These are phyloP conservation scores for Lathronympha strigana DNA, from an alignment of 2,888 invertebrate species.

Conservation along the genomic window DNA sequence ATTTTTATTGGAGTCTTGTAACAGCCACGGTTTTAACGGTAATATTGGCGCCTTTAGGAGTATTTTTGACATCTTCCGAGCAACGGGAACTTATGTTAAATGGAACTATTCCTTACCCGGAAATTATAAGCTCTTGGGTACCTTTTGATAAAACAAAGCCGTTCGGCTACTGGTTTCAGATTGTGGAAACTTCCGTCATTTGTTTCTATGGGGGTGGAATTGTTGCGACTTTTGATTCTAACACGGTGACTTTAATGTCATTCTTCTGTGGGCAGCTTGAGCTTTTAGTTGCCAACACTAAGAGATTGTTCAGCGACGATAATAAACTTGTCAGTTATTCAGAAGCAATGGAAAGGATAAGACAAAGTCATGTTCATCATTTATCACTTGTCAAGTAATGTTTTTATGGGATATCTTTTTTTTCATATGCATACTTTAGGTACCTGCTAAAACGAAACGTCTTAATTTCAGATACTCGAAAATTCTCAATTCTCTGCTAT, in stretches of 20 bases:
- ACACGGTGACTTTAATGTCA: constrained; percentile 69
- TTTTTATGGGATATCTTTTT: too few species aligned
- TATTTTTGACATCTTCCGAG: constrained; percentile 55
- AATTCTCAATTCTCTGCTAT: constrained; percentile 66
- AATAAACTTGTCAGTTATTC: constrained; percentile 47
- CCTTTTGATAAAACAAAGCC: constrained; percentile 67
- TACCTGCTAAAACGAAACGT: not conserved
- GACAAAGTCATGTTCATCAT: constrained; percentile 65
- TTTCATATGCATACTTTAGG: not conserved
- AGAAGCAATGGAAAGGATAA: constrained; percentile 57
- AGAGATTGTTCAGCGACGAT: constrained; percentile 58
- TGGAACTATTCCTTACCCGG: constrained; percentile 62
- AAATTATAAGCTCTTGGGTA: constrained; percentile 73
- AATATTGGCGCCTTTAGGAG: constrained; percentile 62
- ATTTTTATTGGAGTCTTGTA: constrained; percentile 66
- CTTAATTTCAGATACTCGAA: constrained; percentile 65
- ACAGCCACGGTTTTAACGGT: constrained; percentile 64
- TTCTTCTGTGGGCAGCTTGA: constrained; percentile 74
- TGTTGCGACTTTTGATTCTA: constrained; percentile 71
- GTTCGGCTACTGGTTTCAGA: constrained; percentile 60
- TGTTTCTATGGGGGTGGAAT: constrained; percentile 72
- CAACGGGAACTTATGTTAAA: constrained; percentile 53
- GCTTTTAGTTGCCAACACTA: constrained; percentile 62
- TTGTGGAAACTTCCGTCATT: constrained; percentile 59
- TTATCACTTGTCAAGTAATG: constrained; percentile 62